Evolutionary conservation across 2,113 vertebrate species (phyloP).

Genomic region (Electrona antarctica): DNA sequence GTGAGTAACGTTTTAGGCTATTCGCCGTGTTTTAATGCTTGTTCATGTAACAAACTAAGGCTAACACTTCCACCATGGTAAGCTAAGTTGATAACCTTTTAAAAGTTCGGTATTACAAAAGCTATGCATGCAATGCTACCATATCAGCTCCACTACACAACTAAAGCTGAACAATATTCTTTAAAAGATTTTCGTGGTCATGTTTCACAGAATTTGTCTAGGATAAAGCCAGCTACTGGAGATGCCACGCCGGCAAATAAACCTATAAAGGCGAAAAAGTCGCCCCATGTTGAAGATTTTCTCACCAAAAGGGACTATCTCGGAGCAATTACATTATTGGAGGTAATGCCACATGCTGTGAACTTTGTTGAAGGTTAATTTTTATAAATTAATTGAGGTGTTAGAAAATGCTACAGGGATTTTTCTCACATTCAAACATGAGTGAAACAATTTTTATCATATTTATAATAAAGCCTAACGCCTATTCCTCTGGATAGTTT

Average conservation of each 20-base stretch:
- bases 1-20: too few relatives aligned
- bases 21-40: too few relatives aligned
- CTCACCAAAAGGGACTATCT: slow-evolving; percentile 82
- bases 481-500: slow-evolving; percentile 71
- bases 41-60: not conserved
- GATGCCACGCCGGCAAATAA: slow-evolving; percentile 67
- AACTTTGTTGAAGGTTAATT: too few relatives aligned
- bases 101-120: too few relatives aligned
- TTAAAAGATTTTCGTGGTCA: not conserved
- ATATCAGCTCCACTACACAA: too few relatives aligned
- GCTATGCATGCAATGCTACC: too few relatives aligned
- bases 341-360: slow-evolving; percentile 63
- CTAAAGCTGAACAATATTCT: too few relatives aligned
- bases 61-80: not conserved
- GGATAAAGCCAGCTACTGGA: slow-evolving; percentile 83
- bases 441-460: too few relatives aligned
- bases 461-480: not conserved
- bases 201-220: slow-evolving; percentile 81
- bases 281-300: slow-evolving; percentile 82
- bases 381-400: too few relatives aligned
- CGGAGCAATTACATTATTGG: slow-evolving; percentile 82
- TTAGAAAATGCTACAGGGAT: too few relatives aligned
- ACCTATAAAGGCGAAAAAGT: slow-evolving; percentile 82
- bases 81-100: not conserved
- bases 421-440: too few relatives aligned